Percentiles rank a stretch among this genome's conserved stretches.
phyloP scores from a whole-genome alignment of 2,113 vertebrate genomes.

The Xiphophorus hellerii region DNA sequence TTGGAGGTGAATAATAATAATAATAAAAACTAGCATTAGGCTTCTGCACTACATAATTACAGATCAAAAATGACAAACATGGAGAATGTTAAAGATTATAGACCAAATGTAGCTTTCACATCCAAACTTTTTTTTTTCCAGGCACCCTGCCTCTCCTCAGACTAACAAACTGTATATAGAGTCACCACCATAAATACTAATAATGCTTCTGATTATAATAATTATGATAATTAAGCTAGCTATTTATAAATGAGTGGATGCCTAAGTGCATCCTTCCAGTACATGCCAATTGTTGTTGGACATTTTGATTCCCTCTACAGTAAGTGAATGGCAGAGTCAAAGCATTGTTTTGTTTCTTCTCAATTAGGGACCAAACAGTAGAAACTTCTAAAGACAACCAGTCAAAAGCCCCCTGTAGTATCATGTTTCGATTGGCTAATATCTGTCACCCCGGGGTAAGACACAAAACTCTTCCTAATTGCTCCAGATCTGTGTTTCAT shows the following conservation, averaged over 20 bases:
- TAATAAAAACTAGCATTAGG: too few species aligned
- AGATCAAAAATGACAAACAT: too few species aligned
- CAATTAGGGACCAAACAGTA: slow-evolving; percentile 33
- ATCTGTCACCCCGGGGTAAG: slow-evolving; percentile 44
- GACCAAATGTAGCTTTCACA: too few species aligned
- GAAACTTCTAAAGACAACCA: slow-evolving; percentile 25
- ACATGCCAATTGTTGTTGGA: not conserved
- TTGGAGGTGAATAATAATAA: too few species aligned
- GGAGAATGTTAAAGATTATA: too few species aligned
- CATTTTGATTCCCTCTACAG: not conserved
- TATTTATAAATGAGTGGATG: not conserved
- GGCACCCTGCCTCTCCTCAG: too few species aligned
- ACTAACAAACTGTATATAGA: not conserved
- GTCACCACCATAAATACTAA: not conserved
- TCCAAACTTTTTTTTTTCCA: too few species aligned
- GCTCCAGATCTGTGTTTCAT: slow-evolving; percentile 40
- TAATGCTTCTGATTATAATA: not conserved
- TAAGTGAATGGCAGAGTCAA: slow-evolving; percentile 21
- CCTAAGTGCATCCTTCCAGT: not conserved
- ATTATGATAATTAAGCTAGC: not conserved
- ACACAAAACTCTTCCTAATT: slow-evolving; percentile 52
- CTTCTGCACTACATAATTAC: too few species aligned
- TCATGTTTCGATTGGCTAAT: slow-evolving; percentile 21
- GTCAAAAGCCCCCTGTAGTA: slow-evolving; percentile 42
- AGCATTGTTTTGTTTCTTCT: slow-evolving; percentile 13